Evolutionary conservation across 1,140 invertebrate species (phyloP).

Genomic region (Leptinotarsa undecemlineata): DNA sequence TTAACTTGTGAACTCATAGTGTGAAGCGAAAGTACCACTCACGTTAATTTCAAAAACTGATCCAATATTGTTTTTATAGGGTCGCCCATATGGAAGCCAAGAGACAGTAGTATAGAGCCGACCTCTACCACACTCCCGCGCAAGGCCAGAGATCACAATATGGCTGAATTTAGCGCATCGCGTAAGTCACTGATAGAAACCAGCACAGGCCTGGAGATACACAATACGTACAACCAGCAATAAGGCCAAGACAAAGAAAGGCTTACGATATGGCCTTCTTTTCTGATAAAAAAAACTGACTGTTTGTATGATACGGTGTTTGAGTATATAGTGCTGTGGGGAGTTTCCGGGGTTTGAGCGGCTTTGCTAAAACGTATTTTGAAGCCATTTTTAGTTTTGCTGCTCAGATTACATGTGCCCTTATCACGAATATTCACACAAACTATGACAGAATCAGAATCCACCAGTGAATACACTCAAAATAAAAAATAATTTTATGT

Average conservation of each 20-base stretch:
- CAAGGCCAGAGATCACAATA: constrained; percentile 51
- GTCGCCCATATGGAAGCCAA: constrained; percentile 89
- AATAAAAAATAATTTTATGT: no score
- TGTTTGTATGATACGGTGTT: neutral
- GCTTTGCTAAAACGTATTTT: constrained; percentile 5
- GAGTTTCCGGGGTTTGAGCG: neutral
- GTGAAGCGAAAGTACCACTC: constrained; percentile 3
- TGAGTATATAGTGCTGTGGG: neutral
- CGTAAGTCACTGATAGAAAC: constrained; percentile 54
- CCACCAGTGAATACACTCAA: no score
- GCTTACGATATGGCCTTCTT: neutral
- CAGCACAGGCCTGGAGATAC: constrained; percentile 51
- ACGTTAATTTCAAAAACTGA: constrained; percentile 17
- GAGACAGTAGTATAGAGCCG: constrained; percentile 64
- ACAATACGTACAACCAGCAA: constrained; percentile 48
- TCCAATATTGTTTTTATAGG: constrained; percentile 65
- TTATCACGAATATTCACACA: no score
- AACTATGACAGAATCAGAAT: no score
- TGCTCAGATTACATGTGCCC: no score
- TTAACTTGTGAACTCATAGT: neutral
- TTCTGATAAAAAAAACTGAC: neutral
- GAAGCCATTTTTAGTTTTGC: no score
- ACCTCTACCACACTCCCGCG: constrained; percentile 57
- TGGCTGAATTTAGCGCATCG: constrained; percentile 50
- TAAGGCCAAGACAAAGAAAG: constrained; percentile 23